These are phyloP conservation scores for Tiliacea aurago DNA, from an alignment of 2,888 invertebrate species.

Conservation along the genomic window DNA sequence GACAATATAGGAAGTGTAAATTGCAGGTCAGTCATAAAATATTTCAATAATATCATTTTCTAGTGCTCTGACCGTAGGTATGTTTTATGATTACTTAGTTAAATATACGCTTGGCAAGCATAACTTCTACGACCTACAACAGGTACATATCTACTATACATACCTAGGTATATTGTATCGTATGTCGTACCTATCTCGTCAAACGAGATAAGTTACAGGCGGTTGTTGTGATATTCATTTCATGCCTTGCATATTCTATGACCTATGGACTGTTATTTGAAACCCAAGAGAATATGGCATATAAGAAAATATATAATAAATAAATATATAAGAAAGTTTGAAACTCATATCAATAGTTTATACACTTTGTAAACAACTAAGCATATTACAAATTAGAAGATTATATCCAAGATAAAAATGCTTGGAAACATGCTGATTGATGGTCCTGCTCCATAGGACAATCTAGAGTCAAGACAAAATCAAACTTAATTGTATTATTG, in stretches of 20 bases:
- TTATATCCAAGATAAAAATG: no score
- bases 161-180: slow-evolving; percentile 20
- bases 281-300: neutral
- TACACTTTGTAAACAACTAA: no score
- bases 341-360: no score
- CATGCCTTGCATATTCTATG: slow-evolving; percentile 28
- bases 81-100: neutral
- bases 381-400: no score
- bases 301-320: no score
- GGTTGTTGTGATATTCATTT: slow-evolving; percentile 54
- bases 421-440: no score
- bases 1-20: slow-evolving; percentile 24
- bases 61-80: neutral
- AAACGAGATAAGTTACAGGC: slow-evolving; percentile 53
- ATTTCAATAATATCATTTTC: slow-evolving; percentile 28
- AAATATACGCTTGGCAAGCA: slow-evolving; percentile 9
- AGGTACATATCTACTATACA: neutral
- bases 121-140: neutral
- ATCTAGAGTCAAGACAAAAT: no score
- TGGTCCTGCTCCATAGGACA: no score
- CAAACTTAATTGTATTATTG: no score
- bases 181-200: slow-evolving; percentile 19
- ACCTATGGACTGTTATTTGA: slow-evolving; percentile 14
- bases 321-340: no score
- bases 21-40: slow-evolving; percentile 7